These are phyloP conservation scores for Cephus pulcher DNA, from an alignment of 2,888 invertebrate genomes.

Conservation along the genomic window DNA sequence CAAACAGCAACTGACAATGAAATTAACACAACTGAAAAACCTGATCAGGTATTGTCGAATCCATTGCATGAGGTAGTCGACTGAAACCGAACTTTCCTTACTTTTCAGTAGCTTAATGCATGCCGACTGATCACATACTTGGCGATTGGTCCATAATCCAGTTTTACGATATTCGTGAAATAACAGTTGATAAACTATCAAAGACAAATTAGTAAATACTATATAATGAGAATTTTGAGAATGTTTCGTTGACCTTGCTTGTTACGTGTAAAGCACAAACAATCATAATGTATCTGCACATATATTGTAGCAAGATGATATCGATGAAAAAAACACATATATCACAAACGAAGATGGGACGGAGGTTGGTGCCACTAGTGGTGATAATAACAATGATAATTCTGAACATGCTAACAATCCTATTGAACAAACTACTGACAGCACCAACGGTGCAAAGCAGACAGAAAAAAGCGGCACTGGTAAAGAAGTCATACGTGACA, in stretches of 20 bases:
- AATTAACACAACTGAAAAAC: constrained; percentile 21
- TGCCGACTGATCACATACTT: constrained; percentile 29
- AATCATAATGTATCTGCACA: constrained; percentile 23
- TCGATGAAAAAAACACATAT: constrained; percentile 36
- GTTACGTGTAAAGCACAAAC: constrained; percentile 28
- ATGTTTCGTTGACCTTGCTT: constrained; percentile 12
- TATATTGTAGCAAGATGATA: constrained; percentile 52
- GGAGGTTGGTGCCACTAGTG: not conserved
- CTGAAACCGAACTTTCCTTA: constrained; percentile 29
- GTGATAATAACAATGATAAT: not conserved
- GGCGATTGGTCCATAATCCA: not conserved
- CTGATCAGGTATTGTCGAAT: constrained; percentile 40
- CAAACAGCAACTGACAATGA: not conserved
- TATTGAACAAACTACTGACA: not conserved
- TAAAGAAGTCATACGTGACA: constrained; percentile 34
- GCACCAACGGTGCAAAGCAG: not conserved
- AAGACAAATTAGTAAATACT: constrained; percentile 15
- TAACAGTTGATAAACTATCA: constrained; percentile 15
- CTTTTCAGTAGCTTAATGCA: constrained; percentile 39
- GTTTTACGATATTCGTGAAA: not conserved
- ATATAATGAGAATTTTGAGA: not conserved
- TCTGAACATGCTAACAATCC: not conserved
- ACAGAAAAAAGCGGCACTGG: constrained; percentile 5
- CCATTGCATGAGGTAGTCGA: constrained; percentile 21
- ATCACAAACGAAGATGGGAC: constrained; percentile 36